These are phyloP conservation scores for Armadillidium nasatum DNA, from an alignment of 1,140 invertebrate species.

Conservation along the genomic window DNA sequence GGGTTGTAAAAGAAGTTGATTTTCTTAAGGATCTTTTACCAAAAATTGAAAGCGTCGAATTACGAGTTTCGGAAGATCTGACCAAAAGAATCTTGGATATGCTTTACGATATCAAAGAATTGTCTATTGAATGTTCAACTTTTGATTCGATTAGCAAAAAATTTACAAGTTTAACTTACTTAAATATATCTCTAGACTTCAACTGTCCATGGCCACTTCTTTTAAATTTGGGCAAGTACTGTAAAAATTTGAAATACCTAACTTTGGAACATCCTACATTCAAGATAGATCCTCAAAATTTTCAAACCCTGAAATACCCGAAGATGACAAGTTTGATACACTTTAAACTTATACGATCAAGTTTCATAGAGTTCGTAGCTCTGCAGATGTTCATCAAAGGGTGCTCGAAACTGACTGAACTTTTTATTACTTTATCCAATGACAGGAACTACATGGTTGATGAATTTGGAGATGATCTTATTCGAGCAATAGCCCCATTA, in stretches of 20 bases:
- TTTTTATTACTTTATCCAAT: slow-evolving; percentile 33
- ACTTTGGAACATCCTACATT: slow-evolving; percentile 38
- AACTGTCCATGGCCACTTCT: slow-evolving; percentile 32
- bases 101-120: slow-evolving; percentile 25
- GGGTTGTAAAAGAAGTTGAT: slow-evolving; percentile 25
- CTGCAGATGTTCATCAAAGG: slow-evolving; percentile 32
- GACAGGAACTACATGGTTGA: slow-evolving; percentile 41
- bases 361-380: slow-evolving; percentile 40
- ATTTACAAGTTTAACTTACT: slow-evolving; percentile 29
- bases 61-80: slow-evolving; percentile 24
- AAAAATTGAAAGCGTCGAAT: slow-evolving; percentile 26
- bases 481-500: slow-evolving; percentile 21
- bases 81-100: slow-evolving; percentile 18
- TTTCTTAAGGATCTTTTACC: slow-evolving; percentile 32
- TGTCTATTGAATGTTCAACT: slow-evolving; percentile 32
- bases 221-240: slow-evolving; percentile 24
- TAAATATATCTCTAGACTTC: slow-evolving; percentile 40
- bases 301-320: slow-evolving; percentile 21
- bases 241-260: slow-evolving; percentile 28
- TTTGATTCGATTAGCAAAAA: slow-evolving; percentile 26
- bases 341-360: slow-evolving; percentile 38
- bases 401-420: slow-evolving; percentile 25
- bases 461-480: slow-evolving; percentile 35
- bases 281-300: slow-evolving; percentile 31
- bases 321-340: slow-evolving; percentile 22